Base-by-base conservation (phyloP, 2,113 vertebrate species). In the Triplophysa siluroides region DNA sequence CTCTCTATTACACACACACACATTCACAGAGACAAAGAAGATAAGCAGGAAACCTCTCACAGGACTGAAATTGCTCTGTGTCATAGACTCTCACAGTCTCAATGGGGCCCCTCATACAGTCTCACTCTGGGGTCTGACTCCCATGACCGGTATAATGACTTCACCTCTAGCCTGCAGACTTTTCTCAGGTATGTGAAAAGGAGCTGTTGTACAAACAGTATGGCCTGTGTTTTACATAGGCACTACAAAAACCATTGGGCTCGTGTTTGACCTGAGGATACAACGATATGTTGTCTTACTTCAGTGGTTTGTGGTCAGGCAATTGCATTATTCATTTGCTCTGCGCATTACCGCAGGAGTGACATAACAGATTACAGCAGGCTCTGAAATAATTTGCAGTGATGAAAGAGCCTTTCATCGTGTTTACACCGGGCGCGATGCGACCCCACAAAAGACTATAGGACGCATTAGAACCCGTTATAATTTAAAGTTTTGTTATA, bases 91-190 rank as follows among this genome's bases (percentile, higher is more conserved):
- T 54, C 45, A 72, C 72, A 19, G 72, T 74, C 72, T 74, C 71
- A 74, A 8, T 74, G 41, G 38, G 54, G 3, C 5, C 14, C 56
- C 33, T 72, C 50, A 45, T 43, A 74, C 54, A 43, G 24, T 47
- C n/a, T 67, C 62, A 71, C 50, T 16, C 0, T 13, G 47, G 24
- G 58, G 60, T 43, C 66, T 78, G 67, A 83, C 63, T 43, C 43
- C 33, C 41, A 61, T 75, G 45, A 70, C 56, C 56, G 63, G 45
- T 80, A 38, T 74, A 74, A 45, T 75, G 63, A 63, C 56, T 77
- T 71, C 60, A 24, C 12, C 43, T 13, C 61, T 74, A 12, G 72
- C 52, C 58, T 60, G 54, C 43, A 65, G 4, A 18, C 18, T 47
- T 78, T 29, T 24, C 0, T 33, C 24, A 38, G 52, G n/a, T 45